phyloP scores from a whole-genome alignment of 2,797 vertebrate species.

The Erpetoichthys calabaricus region DNA sequence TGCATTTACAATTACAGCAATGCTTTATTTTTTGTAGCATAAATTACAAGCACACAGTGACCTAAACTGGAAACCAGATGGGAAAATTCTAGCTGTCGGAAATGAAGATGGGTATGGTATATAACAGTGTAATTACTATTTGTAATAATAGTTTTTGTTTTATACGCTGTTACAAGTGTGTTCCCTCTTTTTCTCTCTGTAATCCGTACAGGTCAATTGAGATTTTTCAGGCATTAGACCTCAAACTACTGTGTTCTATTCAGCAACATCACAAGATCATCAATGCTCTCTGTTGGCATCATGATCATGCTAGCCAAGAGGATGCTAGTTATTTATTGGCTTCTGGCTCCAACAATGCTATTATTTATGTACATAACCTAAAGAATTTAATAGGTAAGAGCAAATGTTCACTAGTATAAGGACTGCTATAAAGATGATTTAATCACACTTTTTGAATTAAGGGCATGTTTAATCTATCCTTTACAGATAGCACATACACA shows the following conservation, averaged over 20 bases:
- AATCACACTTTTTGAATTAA: too few species aligned
- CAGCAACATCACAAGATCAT: conserved; percentile 95
- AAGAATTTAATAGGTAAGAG: conserved; percentile 52
- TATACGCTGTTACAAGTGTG: not conserved
- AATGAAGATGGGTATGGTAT: conserved; percentile 89
- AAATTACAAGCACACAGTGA: conserved; percentile 83
- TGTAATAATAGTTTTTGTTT: not conserved
- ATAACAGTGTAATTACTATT: too few species aligned
- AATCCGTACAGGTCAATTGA: conserved; percentile 67
- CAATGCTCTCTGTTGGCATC: conserved; percentile 80
- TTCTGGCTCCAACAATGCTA: conserved; percentile 83
- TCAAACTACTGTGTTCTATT: conserved; percentile 74
- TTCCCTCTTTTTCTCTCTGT: not conserved
- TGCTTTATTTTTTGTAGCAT: conserved; percentile 64
- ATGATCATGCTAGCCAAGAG: conserved; percentile 45
- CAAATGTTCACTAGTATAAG: too few species aligned
- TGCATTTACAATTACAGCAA: too few species aligned
- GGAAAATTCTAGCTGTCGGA: conserved; percentile 75
- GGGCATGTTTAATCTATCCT: too few species aligned
- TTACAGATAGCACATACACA: too few species aligned
- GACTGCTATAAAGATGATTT: too few species aligned
- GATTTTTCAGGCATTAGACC: conserved; percentile 57
- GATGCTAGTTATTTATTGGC: conserved; percentile 67
- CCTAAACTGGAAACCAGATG: conserved; percentile 87
- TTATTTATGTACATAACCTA: conserved; percentile 75